phyloP scores from a whole-genome alignment of 2,888 invertebrate genomes.

The Periphyllus acericola region DNA sequence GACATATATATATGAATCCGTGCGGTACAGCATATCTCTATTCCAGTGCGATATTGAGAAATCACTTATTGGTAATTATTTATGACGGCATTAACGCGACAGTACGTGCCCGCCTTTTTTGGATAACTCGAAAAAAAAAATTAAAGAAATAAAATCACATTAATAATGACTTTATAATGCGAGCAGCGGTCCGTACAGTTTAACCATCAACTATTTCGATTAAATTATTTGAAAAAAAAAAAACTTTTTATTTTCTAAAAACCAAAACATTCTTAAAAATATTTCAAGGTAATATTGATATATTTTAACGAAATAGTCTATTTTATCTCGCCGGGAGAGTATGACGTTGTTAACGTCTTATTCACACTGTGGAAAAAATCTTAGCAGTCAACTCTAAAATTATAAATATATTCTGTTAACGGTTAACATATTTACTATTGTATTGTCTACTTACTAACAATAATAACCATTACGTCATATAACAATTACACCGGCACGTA shows the following conservation, averaged over 20 bases:
- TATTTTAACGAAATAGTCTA: background rate
- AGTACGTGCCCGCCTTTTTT: slow-evolving; percentile 35
- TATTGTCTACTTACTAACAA: no score
- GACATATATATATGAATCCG: background rate
- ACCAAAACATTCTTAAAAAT: background rate
- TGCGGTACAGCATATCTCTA: slow-evolving; percentile 10
- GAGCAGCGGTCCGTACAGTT: background rate
- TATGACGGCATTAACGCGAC: slow-evolving; percentile 24
- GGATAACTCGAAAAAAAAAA: background rate
- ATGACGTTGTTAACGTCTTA: no score
- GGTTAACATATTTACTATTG: no score
- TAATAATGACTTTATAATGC: background rate
- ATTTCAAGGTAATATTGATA: background rate
- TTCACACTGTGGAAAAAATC: no score
- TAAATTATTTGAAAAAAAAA: no score
- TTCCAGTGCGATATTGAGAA: slow-evolving; percentile 28
- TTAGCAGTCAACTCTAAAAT: no score
- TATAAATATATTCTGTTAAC: no score
- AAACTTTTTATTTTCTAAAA: no score
- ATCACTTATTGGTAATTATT: slow-evolving; percentile 33
- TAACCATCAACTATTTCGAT: background rate
- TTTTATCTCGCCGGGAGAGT: no score
- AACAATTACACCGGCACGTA: no score
- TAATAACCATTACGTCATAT: no score
- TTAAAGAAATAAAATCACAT: background rate